These are phyloP conservation scores for Drosophila birchii DNA, from an alignment of 2,888 invertebrate species.

Conservation along the genomic window DNA sequence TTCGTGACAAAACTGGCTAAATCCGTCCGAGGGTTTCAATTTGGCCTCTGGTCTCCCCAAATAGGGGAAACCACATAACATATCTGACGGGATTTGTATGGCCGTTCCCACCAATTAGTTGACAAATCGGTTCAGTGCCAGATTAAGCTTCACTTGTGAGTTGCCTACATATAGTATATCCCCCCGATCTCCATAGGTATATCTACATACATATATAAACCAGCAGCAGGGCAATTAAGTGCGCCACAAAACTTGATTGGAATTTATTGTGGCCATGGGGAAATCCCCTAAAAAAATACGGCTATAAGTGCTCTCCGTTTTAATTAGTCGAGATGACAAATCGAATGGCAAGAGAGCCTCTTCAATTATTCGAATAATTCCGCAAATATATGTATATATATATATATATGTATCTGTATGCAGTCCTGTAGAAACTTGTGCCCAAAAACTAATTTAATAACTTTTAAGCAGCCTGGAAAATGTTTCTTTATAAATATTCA, in stretches of 20 bases:
- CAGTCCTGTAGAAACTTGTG: not conserved
- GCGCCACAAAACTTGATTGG: constrained; percentile 67
- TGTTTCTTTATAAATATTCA: constrained; percentile 20
- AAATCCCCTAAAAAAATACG: constrained; percentile 50
- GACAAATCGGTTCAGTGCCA: constrained; percentile 49
- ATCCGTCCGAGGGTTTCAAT: constrained; percentile 43
- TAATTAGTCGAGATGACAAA: constrained; percentile 46
- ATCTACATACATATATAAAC: not conserved
- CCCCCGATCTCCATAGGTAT: constrained; percentile 4
- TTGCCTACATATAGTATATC: constrained; percentile 1
- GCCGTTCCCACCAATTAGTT: constrained; percentile 54
- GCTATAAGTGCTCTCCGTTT: constrained; percentile 24
- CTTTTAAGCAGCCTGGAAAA: constrained; percentile 14
- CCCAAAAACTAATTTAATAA: constrained; percentile 22
- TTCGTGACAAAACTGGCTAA: constrained; percentile 44
- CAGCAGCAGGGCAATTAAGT: constrained; percentile 68
- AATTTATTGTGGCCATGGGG: constrained; percentile 61
- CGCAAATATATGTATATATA: not conserved
- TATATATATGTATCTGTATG: not conserved
- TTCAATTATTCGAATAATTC: not conserved
- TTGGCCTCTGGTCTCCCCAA: constrained; percentile 21
- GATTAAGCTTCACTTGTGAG: constrained; percentile 39
- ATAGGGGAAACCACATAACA: constrained; percentile 42
- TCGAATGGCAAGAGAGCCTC: constrained; percentile 14
- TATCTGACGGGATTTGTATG: constrained; percentile 45